Conservation (phyloP, 2,113 vertebrate genomes). For the Leiothrix lutea region DNA sequence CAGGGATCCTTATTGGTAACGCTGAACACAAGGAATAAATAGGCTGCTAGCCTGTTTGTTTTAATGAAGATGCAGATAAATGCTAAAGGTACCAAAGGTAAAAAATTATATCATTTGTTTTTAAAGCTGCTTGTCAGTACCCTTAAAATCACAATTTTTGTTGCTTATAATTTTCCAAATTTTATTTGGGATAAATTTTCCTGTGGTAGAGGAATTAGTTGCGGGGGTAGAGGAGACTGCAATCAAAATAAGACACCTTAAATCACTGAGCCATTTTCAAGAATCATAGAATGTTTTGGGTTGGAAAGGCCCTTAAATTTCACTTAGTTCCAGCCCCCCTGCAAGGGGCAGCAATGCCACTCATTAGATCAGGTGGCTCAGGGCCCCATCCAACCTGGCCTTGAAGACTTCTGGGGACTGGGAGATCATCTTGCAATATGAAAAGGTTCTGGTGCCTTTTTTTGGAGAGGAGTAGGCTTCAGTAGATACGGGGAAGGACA, state of each 20-base stretch:
- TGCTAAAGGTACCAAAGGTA: not conserved
- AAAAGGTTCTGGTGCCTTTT: not conserved
- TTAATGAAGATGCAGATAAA: not conserved
- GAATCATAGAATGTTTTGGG: not conserved
- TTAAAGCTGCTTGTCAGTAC: not conserved
- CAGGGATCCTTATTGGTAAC: not conserved
- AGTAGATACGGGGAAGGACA: not conserved
- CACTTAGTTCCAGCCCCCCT: not conserved
- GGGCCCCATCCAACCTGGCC: not conserved
- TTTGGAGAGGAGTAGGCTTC: not conserved
- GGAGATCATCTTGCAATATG: not conserved
- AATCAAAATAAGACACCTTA: not conserved
- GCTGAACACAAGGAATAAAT: not conserved
- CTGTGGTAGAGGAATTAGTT: not conserved
- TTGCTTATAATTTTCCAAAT: not conserved
- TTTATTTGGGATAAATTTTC: not conserved
- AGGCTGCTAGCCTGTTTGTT: not conserved
- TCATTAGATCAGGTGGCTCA: not conserved
- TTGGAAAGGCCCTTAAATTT: not conserved
- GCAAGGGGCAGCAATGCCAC: not conserved
- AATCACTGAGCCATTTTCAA: not conserved
- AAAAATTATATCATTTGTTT: not conserved
- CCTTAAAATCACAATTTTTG: not conserved
- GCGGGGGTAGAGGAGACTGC: not conserved
- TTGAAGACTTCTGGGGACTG: not conserved